These are phyloP conservation scores for Kryphioiulus occultus DNA, from an alignment of 2,888 invertebrate species.

Conservation along the genomic window DNA sequence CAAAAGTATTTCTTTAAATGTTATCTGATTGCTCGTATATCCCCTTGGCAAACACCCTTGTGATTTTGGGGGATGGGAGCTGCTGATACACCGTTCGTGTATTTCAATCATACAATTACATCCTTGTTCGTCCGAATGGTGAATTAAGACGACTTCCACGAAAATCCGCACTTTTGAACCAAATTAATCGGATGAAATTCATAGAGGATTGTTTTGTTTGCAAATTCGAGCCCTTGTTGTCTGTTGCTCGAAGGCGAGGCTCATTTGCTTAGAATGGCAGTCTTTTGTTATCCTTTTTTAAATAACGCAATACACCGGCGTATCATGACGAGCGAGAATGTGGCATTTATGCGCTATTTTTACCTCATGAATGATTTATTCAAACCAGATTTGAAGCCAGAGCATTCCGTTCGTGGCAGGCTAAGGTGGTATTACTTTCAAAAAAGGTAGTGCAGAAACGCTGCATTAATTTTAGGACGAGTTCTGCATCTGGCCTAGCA, in stretches of 20 bases:
- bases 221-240: slow-evolving; percentile 39
- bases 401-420: not conserved
- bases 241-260: slow-evolving; percentile 18
- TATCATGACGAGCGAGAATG: slow-evolving; percentile 34
- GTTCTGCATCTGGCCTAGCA: not conserved
- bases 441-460: not conserved
- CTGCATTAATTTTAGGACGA: not conserved
- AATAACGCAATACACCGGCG: not conserved
- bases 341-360: slow-evolving; percentile 36
- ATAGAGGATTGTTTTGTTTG: slow-evolving; percentile 36
- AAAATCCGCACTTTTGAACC: slow-evolving; percentile 10
- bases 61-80: not conserved
- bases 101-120: slow-evolving; percentile 21
- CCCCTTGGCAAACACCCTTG: not conserved
- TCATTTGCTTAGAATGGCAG: slow-evolving; percentile 34
- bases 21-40: not conserved
- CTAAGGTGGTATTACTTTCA: not conserved
- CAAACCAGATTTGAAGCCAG: not conserved
- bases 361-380: slow-evolving; percentile 30
- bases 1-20: not conserved
- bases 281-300: slow-evolving; percentile 17
- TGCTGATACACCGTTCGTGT: not conserved
- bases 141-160: not conserved
- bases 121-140: slow-evolving; percentile 20
- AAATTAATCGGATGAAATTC: slow-evolving; percentile 39